Percentiles rank a stretch among this genome's conserved stretches.
These are phyloP conservation scores for Egretta garzetta DNA, from an alignment of 2,113 vertebrate genomes.

Conservation along the genomic window DNA sequence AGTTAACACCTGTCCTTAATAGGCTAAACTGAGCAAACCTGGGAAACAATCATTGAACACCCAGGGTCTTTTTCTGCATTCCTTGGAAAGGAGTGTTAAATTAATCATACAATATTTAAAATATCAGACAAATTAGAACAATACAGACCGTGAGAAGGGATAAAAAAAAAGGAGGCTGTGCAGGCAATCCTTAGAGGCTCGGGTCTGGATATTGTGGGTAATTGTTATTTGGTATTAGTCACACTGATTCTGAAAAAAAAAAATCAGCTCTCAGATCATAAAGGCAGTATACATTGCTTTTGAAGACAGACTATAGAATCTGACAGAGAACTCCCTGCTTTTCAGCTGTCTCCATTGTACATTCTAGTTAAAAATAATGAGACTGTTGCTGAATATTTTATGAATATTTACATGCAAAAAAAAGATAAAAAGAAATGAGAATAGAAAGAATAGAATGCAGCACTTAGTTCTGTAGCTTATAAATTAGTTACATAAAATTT, in stretches of 20 bases:
- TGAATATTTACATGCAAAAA: slow-evolving; percentile 37
- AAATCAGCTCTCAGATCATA: not conserved
- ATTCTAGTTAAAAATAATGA: slow-evolving; percentile 30
- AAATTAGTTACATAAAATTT: slow-evolving; percentile 45
- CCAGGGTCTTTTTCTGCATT: not conserved
- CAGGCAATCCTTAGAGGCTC: not conserved
- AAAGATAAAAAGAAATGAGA: slow-evolving; percentile 15
- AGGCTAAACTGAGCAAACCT: not conserved
- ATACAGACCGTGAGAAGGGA: accelerated
- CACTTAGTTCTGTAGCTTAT: slow-evolving; percentile 39
- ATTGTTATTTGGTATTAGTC: not conserved
- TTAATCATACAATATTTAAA: not conserved
- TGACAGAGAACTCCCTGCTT: not conserved
- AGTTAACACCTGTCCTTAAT: not conserved
- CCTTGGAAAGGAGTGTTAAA: not conserved
- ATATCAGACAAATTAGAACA: not conserved
- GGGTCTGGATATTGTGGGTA: not conserved
- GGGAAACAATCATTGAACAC: not conserved
- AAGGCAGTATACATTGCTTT: not conserved
- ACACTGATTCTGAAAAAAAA: not conserved
- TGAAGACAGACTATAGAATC: not conserved
- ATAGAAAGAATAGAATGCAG: not conserved
- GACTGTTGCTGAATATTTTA: slow-evolving; percentile 43
- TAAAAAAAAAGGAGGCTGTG: not conserved
- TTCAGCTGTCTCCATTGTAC: not conserved